Evolutionary conservation across 2,797 vertebrate genomes (phyloP).

Genomic region (Lepilemur septentrionalis): DNA sequence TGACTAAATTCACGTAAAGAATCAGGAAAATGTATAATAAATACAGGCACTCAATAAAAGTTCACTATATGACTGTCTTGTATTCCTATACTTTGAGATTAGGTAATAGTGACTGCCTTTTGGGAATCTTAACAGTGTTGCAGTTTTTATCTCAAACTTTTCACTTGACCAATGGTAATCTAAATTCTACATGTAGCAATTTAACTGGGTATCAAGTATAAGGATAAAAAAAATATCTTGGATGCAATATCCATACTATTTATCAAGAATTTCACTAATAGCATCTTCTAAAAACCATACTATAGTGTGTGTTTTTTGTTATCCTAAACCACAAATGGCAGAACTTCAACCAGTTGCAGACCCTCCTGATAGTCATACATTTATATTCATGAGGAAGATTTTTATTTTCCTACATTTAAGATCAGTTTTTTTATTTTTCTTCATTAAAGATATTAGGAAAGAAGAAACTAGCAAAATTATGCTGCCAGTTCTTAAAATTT

Average conservation of each 20-base stretch:
- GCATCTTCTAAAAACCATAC: not conserved
- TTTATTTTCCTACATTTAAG: not conserved
- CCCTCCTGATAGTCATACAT: not conserved
- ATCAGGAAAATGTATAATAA: not conserved
- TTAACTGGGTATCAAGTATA: not conserved
- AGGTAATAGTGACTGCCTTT: not conserved
- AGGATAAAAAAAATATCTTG: not conserved
- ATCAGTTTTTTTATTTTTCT: constrained; percentile 42
- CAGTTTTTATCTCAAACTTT: constrained; percentile 24
- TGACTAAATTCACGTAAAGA: not conserved
- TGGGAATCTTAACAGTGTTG: not conserved
- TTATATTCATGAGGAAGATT: not conserved
- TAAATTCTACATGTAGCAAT: not conserved
- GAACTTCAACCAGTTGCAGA: not conserved
- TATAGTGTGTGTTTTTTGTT: not conserved
- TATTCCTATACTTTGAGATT: not conserved
- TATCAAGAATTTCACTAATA: not conserved
- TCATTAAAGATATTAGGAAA: not conserved
- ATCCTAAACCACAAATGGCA: not conserved
- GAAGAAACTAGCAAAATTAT: not conserved
- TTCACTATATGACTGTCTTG: not conserved
- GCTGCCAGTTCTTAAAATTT: not conserved
- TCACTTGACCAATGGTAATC: not conserved
- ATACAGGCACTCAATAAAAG: not conserved
- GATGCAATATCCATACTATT: not conserved